Evolutionary conservation across 2,113 vertebrate genomes (phyloP).

Genomic region (Odontophorus gujanensis): DNA sequence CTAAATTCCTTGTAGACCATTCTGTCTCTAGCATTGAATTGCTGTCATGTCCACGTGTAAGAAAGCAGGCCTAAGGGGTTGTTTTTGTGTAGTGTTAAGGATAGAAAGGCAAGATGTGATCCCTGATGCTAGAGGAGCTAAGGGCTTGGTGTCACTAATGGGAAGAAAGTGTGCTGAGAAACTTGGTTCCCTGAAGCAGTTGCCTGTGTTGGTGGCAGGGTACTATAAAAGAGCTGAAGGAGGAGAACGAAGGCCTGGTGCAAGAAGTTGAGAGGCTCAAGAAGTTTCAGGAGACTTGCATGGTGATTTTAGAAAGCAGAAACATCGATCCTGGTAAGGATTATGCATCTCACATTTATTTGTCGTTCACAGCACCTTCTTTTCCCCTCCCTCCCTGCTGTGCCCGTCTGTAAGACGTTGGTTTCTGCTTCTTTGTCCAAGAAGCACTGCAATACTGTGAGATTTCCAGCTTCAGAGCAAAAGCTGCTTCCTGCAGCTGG

Average conservation of each 20-base stretch:
- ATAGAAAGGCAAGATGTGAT: background rate
- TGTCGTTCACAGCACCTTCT: fast-evolving
- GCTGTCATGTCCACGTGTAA: too few relatives aligned
- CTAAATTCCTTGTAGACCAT: too few relatives aligned
- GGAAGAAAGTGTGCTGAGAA: background rate
- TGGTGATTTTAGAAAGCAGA: slow-evolving; percentile 74
- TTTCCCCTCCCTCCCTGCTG: background rate
- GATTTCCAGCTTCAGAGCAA: background rate
- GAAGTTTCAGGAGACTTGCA: slow-evolving; percentile 74
- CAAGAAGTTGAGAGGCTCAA: slow-evolving; percentile 76
- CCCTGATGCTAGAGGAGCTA: background rate
- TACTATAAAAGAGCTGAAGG: slow-evolving; percentile 16
- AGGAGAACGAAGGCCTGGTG: slow-evolving; percentile 52
- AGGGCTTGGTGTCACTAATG: fast-evolving
- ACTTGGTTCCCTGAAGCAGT: background rate
- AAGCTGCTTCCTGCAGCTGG: background rate
- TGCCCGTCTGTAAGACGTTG: background rate
- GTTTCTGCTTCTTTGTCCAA: background rate
- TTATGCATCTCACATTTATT: background rate
- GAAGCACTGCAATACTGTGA: background rate
- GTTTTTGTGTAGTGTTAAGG: background rate
- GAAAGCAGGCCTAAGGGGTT: background rate
- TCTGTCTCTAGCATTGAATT: too few relatives aligned
- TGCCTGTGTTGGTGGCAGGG: slow-evolving; percentile 26
- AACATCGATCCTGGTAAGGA: slow-evolving; percentile 75